Percentiles rank a stretch among this genome's conserved stretches.
These are phyloP conservation scores for Drosophila aff. DNA, from an alignment of 1,140 invertebrate genomes.

Conservation along the genomic window DNA sequence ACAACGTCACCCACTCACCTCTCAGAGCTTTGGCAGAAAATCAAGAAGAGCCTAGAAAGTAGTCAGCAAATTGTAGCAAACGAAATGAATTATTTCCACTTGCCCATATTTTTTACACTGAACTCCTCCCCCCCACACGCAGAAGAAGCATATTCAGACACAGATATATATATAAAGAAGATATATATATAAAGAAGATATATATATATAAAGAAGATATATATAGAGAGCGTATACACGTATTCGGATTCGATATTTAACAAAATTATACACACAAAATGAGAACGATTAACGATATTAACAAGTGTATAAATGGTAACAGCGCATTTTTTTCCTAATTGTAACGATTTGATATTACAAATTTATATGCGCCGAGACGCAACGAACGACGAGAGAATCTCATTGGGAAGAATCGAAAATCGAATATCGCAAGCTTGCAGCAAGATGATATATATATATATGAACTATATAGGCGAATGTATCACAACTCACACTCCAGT, in stretches of 20 bases:
- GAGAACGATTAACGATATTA: constrained; percentile 19
- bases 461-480: constrained; percentile 68
- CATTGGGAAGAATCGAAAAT: constrained; percentile 34
- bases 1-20: constrained; percentile 8
- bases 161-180: constrained; percentile 31
- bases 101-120: constrained; percentile 3
- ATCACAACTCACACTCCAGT: constrained; percentile 70
- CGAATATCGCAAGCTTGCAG: constrained; percentile 35
- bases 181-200: constrained; percentile 16
- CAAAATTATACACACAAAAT: constrained; percentile 50
- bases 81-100: background rate
- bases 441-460: constrained; percentile 40
- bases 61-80: constrained; percentile 6
- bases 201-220: constrained; percentile 24
- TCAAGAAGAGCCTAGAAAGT: background rate
- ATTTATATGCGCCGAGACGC: constrained; percentile 72
- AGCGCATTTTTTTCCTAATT: constrained; percentile 78
- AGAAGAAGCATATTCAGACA: constrained; percentile 33
- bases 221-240: constrained; percentile 57
- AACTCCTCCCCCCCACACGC: background rate
- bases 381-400: constrained; percentile 34
- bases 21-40: constrained; percentile 21
- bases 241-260: constrained; percentile 50
- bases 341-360: constrained; percentile 81
- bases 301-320: constrained; percentile 62